These are phyloP conservation scores for Chiridota heheva DNA, from an alignment of 35 echinoderm and acorn worm species.

Conservation along the genomic window DNA sequence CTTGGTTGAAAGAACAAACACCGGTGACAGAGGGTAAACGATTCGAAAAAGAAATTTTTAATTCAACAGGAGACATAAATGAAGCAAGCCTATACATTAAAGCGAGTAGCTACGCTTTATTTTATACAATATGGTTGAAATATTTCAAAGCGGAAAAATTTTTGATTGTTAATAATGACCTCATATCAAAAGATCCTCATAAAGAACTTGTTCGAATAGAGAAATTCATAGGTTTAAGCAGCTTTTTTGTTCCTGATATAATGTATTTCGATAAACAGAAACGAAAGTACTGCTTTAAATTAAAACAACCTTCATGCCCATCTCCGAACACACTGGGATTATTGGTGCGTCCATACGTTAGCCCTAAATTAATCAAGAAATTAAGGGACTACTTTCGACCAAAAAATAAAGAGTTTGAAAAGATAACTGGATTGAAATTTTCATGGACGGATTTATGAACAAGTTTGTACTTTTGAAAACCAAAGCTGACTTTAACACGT, in stretches of 20 bases:
- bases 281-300: constrained; percentile 39
- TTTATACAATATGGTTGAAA: constrained; percentile 80
- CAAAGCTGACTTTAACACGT: too few relatives aligned
- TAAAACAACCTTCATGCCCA: constrained; percentile 34
- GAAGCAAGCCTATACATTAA: constrained; percentile 57
- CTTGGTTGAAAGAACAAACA: constrained; percentile 40
- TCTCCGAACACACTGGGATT: constrained; percentile 59
- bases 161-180: constrained; percentile 57
- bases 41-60: constrained; percentile 54
- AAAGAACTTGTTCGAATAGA: constrained; percentile 56
- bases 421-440: constrained; percentile 57
- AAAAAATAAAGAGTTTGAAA: constrained; percentile 75
- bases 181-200: constrained; percentile 47
- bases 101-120: constrained; percentile 65
- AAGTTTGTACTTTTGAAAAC: too few relatives aligned
- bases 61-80: constrained; percentile 49
- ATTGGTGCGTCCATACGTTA: constrained; percentile 59
- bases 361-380: constrained; percentile 36
- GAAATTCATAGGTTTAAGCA: constrained; percentile 63
- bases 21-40: constrained; percentile 18
- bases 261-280: constrained; percentile 48
- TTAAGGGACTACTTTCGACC: constrained; percentile 69
- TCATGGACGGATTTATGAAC: constrained; percentile 55
- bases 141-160: constrained; percentile 66
- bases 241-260: constrained; percentile 60